These are phyloP conservation scores for Hypothenemus hampei DNA, from an alignment of 1,140 invertebrate genomes.

Conservation along the genomic window DNA sequence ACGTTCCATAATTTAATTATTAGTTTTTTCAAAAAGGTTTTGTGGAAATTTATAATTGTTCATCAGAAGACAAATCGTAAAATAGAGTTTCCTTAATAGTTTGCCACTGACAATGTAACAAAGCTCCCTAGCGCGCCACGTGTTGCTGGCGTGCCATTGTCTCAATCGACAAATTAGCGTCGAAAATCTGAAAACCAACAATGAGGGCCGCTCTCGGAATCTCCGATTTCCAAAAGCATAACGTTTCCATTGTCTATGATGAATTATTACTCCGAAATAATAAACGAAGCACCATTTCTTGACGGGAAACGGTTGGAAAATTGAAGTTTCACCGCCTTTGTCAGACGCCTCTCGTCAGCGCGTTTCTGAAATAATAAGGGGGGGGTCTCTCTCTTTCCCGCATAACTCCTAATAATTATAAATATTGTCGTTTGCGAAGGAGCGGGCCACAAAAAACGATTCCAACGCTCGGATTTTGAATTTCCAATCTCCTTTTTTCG, in stretches of 20 bases:
- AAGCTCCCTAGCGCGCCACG: not conserved
- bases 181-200: conserved; percentile 15
- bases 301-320: not conserved
- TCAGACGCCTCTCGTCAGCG: not conserved
- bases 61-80: too few relatives aligned
- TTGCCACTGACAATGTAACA: too few relatives aligned
- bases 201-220: not conserved
- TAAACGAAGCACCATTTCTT: conserved; percentile 13
- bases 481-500: too few relatives aligned
- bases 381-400: too few relatives aligned
- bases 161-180: conserved; percentile 14
- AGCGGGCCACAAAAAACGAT: not conserved
- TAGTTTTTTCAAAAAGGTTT: too few relatives aligned
- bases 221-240: conserved; percentile 10
- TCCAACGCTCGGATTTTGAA: too few relatives aligned
- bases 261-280: conserved; percentile 17
- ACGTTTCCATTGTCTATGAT: conserved; percentile 19
- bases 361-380: conserved; percentile 14
- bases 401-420: conserved; percentile 17
- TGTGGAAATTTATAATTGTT: too few relatives aligned
- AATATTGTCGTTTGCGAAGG: conserved; percentile 14
- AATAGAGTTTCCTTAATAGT: too few relatives aligned
- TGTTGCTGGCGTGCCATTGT: conserved; percentile 3
- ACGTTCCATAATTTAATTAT: too few relatives aligned
- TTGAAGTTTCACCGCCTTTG: conserved; percentile 9